Percentiles rank a stretch among this genome's conserved stretches.
Evolutionary conservation across 2,797 vertebrate genomes (phyloP).

Genomic region (Scomberomorus guttatus): DNA sequence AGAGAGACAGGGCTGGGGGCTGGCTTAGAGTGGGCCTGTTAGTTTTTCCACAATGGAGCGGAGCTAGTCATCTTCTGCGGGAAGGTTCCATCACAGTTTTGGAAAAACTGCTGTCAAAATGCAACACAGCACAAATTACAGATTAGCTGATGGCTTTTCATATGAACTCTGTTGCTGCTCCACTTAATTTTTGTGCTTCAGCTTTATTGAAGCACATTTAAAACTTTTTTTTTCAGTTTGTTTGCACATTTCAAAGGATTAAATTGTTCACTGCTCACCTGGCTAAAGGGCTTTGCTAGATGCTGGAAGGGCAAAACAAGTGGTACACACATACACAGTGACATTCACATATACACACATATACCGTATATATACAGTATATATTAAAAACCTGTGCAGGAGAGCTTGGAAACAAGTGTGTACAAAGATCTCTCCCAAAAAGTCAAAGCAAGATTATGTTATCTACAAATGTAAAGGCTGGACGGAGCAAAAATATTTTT

Average conservation of each 20-base stretch:
- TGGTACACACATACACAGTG: neutral
- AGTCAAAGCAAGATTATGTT: neutral
- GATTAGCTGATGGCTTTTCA: slow-evolving; percentile 15
- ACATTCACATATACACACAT: neutral
- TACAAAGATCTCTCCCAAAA: neutral
- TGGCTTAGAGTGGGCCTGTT: slow-evolving; percentile 40
- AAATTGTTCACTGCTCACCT: neutral
- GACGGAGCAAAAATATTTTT: neutral
- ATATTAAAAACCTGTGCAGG: too few relatives aligned
- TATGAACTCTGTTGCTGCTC: slow-evolving; percentile 16
- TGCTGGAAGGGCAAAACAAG: neutral
- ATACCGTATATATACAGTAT: too few relatives aligned
- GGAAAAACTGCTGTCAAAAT: slow-evolving; percentile 31
- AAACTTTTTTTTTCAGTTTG: neutral
- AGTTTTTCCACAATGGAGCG: slow-evolving; percentile 64
- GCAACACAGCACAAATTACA: slow-evolving; percentile 50
- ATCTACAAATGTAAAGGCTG: neutral
- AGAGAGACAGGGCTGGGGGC: slow-evolving; percentile 53
- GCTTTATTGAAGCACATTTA: neutral
- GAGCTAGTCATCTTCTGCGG: slow-evolving; percentile 39
- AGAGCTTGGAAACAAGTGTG: neutral
- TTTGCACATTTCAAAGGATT: neutral
- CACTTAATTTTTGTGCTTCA: neutral
- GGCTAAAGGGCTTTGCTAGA: neutral
- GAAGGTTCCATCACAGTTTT: slow-evolving; percentile 47